phyloP scores from a whole-genome alignment of 2,113 vertebrate genomes.

The Oenanthe oenanthe region DNA sequence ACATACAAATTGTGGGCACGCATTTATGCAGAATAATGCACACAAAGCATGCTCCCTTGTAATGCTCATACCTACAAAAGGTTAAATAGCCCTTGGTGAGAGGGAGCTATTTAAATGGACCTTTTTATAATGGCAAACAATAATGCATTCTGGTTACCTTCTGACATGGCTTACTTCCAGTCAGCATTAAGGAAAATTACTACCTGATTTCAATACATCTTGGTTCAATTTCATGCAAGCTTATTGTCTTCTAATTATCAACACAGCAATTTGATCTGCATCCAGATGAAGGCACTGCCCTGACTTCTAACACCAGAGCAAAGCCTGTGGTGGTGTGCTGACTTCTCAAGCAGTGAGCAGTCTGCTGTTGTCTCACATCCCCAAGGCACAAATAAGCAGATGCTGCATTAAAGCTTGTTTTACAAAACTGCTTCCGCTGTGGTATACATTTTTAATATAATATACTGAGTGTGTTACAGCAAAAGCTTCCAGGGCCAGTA shows the following conservation, averaged over 20 bases:
- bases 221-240: conserved; percentile 41
- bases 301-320: conserved; percentile 50
- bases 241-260: conserved; percentile 67
- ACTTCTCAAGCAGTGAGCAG: conserved; percentile 71
- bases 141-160: conserved; percentile 36
- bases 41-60: conserved; percentile 16
- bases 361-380: conserved; percentile 51
- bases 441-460: conserved; percentile 78
- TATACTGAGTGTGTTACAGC: conserved; percentile 32
- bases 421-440: conserved; percentile 70
- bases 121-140: conserved; percentile 55
- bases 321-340: not conserved
- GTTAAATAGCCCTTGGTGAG: conserved; percentile 54
- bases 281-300: conserved; percentile 32
- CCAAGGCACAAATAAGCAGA: conserved; percentile 71
- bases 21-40: conserved; percentile 13
- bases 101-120: conserved; percentile 40
- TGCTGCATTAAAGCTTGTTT: conserved; percentile 66
- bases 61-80: conserved; percentile 54
- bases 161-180: conserved; percentile 51
- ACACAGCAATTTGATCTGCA: conserved; percentile 28
- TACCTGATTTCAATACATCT: conserved; percentile 33
- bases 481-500: conserved; percentile 53
- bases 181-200: conserved; percentile 59
- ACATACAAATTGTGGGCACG: not conserved